Conservation (phyloP, 2,888 invertebrate species). For the Serripes groenlandicus region DNA sequence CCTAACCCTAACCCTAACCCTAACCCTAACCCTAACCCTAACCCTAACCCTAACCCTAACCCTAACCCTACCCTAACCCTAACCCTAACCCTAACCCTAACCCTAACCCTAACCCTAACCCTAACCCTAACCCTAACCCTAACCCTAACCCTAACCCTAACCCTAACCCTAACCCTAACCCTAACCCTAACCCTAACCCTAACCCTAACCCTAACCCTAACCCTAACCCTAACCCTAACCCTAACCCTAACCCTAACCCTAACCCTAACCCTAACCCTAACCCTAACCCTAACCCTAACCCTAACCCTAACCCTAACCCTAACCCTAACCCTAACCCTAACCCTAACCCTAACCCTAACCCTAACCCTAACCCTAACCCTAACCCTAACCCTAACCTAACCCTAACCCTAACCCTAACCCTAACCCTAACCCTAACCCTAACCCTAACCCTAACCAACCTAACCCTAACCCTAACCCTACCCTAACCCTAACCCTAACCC, state of each 20-base stretch:
- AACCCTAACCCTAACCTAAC: conserved; percentile 25
- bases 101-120: conserved; percentile 69
- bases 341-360: conserved; percentile 74
- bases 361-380: conserved; percentile 75
- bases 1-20: conserved; percentile 69
- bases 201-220: conserved; percentile 75
- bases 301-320: conserved; percentile 64
- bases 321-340: conserved; percentile 71
- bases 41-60: conserved; percentile 65
- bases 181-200: conserved; percentile 68
- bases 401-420: conserved; percentile 55
- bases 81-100: conserved; percentile 73
- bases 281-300: conserved; percentile 72
- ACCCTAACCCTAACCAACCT: conserved; percentile 9
- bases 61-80: conserved; percentile 34
- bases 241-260: conserved; percentile 62
- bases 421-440: conserved; percentile 42
- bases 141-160: conserved; percentile 66
- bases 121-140: conserved; percentile 72
- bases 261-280: conserved; percentile 71
- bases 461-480: conserved; percentile 3
- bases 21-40: conserved; percentile 66
- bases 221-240: conserved; percentile 72
- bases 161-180: conserved; percentile 64
- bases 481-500: conserved; percentile 10